Percentiles rank a stretch among this genome's conserved stretches.
Conservation (phyloP, 2,113 vertebrate species). For the Manacus vitellinus region DNA sequence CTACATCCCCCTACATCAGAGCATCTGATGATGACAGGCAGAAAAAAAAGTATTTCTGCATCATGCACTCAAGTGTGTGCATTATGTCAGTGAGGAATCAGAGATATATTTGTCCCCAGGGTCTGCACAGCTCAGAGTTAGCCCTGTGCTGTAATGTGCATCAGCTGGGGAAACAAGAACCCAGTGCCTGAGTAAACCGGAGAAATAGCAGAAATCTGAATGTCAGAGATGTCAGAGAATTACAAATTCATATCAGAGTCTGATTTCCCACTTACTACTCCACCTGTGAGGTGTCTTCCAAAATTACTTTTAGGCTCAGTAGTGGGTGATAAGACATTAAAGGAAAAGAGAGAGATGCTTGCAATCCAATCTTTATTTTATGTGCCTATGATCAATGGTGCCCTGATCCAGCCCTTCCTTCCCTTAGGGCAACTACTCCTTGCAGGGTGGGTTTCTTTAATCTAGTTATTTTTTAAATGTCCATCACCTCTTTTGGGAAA, state of each 20-base stretch:
- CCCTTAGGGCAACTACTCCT: neutral
- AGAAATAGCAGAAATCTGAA: neutral
- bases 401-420: neutral
- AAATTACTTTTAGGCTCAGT: neutral
- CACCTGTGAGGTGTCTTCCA: neutral
- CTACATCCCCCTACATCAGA: neutral
- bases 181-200: neutral
- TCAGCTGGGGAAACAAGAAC: neutral
- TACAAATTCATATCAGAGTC: neutral
- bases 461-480: neutral
- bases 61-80: neutral
- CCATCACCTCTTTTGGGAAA: neutral
- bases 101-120: neutral
- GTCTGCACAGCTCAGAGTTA: neutral
- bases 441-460: neutral
- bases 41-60: constrained; percentile 14
- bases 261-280: neutral
- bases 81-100: neutral
- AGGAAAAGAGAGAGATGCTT: neutral
- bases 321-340: neutral
- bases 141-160: neutral
- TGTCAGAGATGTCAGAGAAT: neutral
- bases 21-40: constrained; percentile 29
- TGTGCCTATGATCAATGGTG: neutral
- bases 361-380: neutral